Conservation (phyloP, 2,888 invertebrate species). For the Bhutanitis thaidina region DNA sequence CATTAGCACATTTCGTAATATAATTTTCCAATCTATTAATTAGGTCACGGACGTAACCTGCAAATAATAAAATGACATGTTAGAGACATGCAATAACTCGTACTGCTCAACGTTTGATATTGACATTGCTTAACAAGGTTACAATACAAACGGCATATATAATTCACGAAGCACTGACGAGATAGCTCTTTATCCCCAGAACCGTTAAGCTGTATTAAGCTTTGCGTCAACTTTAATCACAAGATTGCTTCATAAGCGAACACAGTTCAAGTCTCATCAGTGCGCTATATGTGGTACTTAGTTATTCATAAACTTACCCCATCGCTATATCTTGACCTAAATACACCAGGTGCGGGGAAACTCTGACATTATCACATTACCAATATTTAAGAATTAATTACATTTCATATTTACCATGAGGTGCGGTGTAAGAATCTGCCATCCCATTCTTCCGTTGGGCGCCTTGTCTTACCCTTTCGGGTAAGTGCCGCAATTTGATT, state of each 20-base stretch:
- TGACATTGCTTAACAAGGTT: not conserved
- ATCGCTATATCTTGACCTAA: not conserved
- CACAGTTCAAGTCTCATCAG: constrained; percentile 6
- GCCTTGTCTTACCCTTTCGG: too few species aligned
- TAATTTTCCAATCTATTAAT: too few species aligned
- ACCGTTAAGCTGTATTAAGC: not conserved
- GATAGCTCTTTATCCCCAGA: not conserved
- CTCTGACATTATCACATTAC: not conserved
- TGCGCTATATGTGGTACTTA: constrained; percentile 1
- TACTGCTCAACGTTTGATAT: too few species aligned
- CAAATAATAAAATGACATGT: not conserved
- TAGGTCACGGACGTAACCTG: not conserved
- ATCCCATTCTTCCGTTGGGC: too few species aligned
- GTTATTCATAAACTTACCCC: constrained; percentile 5
- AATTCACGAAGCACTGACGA: not conserved
- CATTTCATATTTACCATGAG: too few species aligned
- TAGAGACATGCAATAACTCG: too few species aligned
- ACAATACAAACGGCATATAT: not conserved
- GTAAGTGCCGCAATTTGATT: too few species aligned
- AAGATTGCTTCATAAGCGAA: constrained; percentile 15
- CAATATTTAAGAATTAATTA: too few species aligned
- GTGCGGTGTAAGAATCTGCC: too few species aligned
- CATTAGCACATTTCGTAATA: too few species aligned
- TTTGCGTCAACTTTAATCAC: constrained; percentile 11
- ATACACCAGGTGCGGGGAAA: not conserved